Percentiles rank a stretch among this genome's conserved stretches.
Conservation (phyloP, 2,797 vertebrate species). For the Sphenodon punctatus region DNA sequence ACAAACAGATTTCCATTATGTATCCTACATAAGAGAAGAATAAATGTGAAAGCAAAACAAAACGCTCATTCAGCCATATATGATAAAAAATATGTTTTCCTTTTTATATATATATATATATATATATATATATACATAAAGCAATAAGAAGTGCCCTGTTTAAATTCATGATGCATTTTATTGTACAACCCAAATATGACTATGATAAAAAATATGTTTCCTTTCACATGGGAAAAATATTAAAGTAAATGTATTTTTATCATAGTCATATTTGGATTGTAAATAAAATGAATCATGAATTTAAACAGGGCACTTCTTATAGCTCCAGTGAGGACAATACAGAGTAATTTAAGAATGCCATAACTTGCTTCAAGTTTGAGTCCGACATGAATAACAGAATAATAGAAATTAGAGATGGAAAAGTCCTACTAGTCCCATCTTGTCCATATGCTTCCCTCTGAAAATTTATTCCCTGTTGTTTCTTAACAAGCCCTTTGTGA, state of each 20-base stretch:
- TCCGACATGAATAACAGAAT: neutral
- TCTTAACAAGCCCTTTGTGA: neutral
- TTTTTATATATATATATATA: too few species aligned
- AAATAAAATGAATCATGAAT: constrained; percentile 5
- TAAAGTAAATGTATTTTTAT: neutral
- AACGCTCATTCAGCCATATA: too few species aligned
- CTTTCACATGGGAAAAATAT: neutral
- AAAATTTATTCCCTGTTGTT: neutral
- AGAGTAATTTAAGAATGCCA: neutral
- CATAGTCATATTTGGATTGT: neutral
- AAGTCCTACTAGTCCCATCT: neutral
- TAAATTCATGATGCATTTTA: constrained; percentile 7
- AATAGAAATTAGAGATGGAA: neutral
- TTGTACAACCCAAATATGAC: neutral
- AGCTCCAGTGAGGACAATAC: neutral
- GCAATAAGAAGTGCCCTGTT: neutral
- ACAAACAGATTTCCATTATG: neutral
- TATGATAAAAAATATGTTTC: neutral
- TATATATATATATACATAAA: too few species aligned
- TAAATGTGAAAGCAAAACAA: neutral
- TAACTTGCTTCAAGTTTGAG: neutral
- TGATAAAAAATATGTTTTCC: too few species aligned
- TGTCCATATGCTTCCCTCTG: neutral
- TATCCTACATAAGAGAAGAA: neutral
- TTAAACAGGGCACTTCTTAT: neutral